These are phyloP conservation scores for Geodia barretti DNA, from an alignment of 37 sponge, comb jelly and placozoan species.

Conservation along the genomic window DNA sequence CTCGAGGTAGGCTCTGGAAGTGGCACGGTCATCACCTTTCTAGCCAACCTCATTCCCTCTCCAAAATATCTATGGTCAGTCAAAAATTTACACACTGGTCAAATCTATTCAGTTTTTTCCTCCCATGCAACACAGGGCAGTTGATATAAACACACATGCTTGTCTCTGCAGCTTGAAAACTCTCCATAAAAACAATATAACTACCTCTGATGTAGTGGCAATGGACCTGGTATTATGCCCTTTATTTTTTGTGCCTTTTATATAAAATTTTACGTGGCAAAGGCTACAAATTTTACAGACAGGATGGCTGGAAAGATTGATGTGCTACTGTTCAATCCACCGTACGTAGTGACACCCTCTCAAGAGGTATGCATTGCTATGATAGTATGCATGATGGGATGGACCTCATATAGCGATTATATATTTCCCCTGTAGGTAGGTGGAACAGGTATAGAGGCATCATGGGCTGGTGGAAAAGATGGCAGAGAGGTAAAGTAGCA, in stretches of 20 bases:
- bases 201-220: conserved; percentile 23
- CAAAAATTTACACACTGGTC: neutral
- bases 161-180: conserved; percentile 39
- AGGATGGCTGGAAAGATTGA: conserved; percentile 75
- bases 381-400: neutral
- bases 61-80: conserved; percentile 44
- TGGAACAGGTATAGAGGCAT: conserved; percentile 69
- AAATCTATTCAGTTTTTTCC: neutral
- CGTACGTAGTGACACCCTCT: conserved; percentile 88
- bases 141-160: conserved; percentile 65
- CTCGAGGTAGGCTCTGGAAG: conserved; percentile 88
- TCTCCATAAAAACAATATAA: conserved; percentile 29
- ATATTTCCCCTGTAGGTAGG: conserved; percentile 44
- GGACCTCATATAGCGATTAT: neutral
- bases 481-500: conserved; percentile 87
- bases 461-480: conserved; percentile 94
- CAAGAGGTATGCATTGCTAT: conserved; percentile 51
- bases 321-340: conserved; percentile 94
- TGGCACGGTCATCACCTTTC: conserved; percentile 73
- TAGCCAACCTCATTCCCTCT: conserved; percentile 33
- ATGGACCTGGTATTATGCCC: conserved; percentile 54
- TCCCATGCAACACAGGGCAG: conserved; percentile 24
- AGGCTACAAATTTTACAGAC: conserved; percentile 12
- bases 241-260: neutral
- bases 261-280: neutral